Base-by-base conservation (phyloP, 2,797 vertebrate species). In the Sebastolobus alascanus region DNA sequence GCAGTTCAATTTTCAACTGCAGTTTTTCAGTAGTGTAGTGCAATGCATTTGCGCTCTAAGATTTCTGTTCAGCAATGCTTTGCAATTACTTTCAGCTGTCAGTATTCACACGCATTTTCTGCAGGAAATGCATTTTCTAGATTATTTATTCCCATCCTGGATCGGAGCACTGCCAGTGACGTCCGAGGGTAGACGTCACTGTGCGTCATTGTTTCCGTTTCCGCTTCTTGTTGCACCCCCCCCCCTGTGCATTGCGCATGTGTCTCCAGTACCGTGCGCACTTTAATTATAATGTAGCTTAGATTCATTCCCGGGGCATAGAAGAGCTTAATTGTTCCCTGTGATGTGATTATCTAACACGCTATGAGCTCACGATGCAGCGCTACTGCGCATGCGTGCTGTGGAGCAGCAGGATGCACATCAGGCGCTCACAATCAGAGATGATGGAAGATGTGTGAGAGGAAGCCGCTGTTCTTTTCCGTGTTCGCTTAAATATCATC, bases 171-270 rank as follows among this genome's bases (percentile, higher is more conserved):
- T 18, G 59, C 55, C 72, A 38, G 46, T 82, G 77, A 77, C 83
- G 55, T 77, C 11, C 2, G 10, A 55, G 7, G 14, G n/a, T n/a
- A 40, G 1, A 80, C 86, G 85, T 89, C 76, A 80, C 11, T 1
- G 27, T 43, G 84, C 90, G 91, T 95, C 94, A 96, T 75, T 38
- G 46, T 85, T 94, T 90, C 92, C 91, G 8, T 66, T 91, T 93
- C 89, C 86, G 75, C 59, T n/a, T 56, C 33, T 69, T 29, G 63
- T 22, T 12, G 3, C 13, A n/a, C 8, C 8, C 8, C 6, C 12
- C 50, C 7, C 46, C 16, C 1, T 2, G 5, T 50, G 4, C 8
- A 5, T 18, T 25, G 16, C 8, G 10, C 43, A 12, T 6, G 35
- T 4, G 29, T 71, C 22, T 52, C 18, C 18, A 11, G 11, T 13